Conservation (phyloP, 2,888 invertebrate species). For the Steinernema hermaphroditum region DNA sequence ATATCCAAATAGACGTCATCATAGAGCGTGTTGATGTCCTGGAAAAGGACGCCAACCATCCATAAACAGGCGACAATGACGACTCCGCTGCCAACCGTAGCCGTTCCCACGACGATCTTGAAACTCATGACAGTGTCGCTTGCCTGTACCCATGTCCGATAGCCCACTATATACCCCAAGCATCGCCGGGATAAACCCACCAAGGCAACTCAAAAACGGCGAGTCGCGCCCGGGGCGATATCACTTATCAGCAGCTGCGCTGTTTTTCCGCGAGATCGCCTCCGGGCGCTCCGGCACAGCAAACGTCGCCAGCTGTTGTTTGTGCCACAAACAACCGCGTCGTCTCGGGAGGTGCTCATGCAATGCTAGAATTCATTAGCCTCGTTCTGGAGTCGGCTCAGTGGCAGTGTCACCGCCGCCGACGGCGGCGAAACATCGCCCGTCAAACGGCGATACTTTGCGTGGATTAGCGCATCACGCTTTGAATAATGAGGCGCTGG, state of each 20-base stretch:
- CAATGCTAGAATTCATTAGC: slow-evolving; percentile 14
- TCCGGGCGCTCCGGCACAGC: slow-evolving; percentile 20
- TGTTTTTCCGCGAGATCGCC: slow-evolving; percentile 25
- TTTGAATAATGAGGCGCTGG: neutral
- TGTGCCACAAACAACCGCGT: slow-evolving; percentile 12
- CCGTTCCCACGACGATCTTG: slow-evolving; percentile 48
- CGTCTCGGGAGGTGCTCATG: neutral
- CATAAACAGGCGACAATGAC: slow-evolving; percentile 51
- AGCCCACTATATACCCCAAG: neutral
- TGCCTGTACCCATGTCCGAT: neutral
- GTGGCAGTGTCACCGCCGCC: too few relatives aligned
- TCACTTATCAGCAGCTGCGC: neutral
- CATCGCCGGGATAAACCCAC: neutral
- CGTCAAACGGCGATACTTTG: neutral
- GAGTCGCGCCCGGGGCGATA: neutral
- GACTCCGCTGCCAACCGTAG: slow-evolving; percentile 50
- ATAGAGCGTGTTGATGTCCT: slow-evolving; percentile 58
- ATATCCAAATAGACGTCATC: slow-evolving; percentile 56
- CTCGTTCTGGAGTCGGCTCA: neutral
- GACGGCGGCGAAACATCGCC: neutral
- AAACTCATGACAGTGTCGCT: slow-evolving; percentile 40
- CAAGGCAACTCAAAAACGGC: neutral
- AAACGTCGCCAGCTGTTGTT: slow-evolving; percentile 21
- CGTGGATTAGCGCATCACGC: neutral
- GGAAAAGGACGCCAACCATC: slow-evolving; percentile 52